A percentile compares a stretch with the other conserved stretches of the same genome.
Evolutionary conservation across 2,797 vertebrate species (phyloP).

Genomic region (Cynopterus sphinx): DNA sequence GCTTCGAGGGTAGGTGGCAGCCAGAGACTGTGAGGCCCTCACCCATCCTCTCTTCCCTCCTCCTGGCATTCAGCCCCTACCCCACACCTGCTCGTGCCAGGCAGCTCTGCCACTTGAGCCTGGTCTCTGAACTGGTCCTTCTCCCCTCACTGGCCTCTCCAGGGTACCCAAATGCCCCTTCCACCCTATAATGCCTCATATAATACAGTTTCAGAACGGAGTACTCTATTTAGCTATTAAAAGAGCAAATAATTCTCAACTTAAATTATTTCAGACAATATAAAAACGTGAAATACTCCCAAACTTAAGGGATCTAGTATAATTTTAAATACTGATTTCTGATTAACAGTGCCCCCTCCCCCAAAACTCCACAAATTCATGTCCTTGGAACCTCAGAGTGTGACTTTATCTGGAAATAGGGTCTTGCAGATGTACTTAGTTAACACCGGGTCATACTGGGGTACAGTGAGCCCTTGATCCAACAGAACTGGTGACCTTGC

Average conservation of each 20-base stretch:
- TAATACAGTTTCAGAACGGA: neutral
- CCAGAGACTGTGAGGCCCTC: neutral
- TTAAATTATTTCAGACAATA: constrained; percentile 1
- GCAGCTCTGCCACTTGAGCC: neutral
- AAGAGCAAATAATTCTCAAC: neutral
- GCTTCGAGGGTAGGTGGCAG: neutral
- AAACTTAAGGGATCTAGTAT: neutral
- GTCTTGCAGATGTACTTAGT: neutral
- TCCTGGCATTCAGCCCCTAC: neutral
- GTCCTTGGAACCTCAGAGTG: neutral
- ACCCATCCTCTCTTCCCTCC: neutral
- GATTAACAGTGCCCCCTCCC: neutral
- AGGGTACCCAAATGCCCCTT: neutral
- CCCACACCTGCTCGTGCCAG: neutral
- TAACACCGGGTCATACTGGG: neutral
- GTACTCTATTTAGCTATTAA: neutral
- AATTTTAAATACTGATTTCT: neutral
- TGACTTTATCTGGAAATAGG: neutral
- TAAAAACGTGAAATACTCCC: neutral
- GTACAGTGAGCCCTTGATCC: neutral
- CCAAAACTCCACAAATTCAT: neutral
- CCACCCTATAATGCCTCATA: neutral
- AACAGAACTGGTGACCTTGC: neutral
- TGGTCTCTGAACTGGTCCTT: neutral
- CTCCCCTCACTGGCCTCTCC: neutral